Conservation (phyloP, 2,797 vertebrate species). For the Cirrhinus molitorella region DNA sequence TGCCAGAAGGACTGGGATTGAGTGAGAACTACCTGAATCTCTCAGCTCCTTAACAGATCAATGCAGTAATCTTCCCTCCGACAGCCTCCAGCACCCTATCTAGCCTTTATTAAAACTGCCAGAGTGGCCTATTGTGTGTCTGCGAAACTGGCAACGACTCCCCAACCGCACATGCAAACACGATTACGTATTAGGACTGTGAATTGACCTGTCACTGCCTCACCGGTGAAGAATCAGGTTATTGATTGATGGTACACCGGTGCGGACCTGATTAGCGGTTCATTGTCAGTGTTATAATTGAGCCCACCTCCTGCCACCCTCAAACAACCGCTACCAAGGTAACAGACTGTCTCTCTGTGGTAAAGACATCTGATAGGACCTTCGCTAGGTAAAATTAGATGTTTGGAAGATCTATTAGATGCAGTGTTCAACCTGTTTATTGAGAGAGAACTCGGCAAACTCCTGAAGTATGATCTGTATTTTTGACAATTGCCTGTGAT, state of each 20-base stretch:
- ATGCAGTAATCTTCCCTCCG: constrained; percentile 48
- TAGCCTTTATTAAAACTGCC: constrained; percentile 38
- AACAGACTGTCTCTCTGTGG: neutral
- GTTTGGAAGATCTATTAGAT: constrained; percentile 25
- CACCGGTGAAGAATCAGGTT: constrained; percentile 26
- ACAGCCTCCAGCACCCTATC: neutral
- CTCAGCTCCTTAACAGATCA: constrained; percentile 40
- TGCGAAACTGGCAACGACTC: neutral
- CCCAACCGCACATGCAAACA: constrained; percentile 8
- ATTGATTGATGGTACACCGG: constrained; percentile 47
- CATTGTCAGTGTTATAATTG: constrained; percentile 43
- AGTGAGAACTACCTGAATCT: constrained; percentile 45
- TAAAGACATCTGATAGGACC: constrained; percentile 28
- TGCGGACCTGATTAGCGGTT: constrained; percentile 40
- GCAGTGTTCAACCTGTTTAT: constrained; percentile 9
- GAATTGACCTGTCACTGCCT: constrained; percentile 40
- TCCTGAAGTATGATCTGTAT: too few relatives aligned
- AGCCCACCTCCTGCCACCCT: neutral
- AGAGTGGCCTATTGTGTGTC: constrained; percentile 14
- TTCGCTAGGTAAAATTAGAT: constrained; percentile 16
- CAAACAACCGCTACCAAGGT: constrained; percentile 28
- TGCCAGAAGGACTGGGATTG: constrained; percentile 12
- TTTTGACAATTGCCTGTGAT: neutral
- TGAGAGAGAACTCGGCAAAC: neutral
- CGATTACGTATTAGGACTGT: constrained; percentile 23